Evolutionary conservation across 1,140 invertebrate species (phyloP).

Genomic region (Phthorimaea operculella): DNA sequence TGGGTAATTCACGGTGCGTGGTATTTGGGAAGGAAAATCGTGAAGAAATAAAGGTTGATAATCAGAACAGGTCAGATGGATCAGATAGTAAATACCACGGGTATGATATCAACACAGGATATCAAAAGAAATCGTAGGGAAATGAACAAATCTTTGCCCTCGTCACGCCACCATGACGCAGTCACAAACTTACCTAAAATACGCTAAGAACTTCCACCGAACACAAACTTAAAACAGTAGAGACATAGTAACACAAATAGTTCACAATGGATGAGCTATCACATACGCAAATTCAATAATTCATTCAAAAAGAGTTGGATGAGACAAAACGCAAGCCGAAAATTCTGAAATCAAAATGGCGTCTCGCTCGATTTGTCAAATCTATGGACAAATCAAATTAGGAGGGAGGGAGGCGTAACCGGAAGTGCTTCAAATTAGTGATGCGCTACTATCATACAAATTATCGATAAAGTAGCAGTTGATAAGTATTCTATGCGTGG

Average conservation of each 20-base stretch:
- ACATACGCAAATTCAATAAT: conserved; percentile 13
- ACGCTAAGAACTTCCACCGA: conserved; percentile 9
- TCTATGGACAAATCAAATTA: background rate
- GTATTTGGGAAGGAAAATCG: no score
- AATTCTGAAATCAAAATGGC: conserved; percentile 14
- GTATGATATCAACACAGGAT: no score
- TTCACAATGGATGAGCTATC: conserved; percentile 17
- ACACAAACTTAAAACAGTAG: conserved; percentile 5
- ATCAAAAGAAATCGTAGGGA: no score
- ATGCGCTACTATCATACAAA: no score
- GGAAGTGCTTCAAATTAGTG: no score
- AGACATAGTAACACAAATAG: conserved; percentile 15
- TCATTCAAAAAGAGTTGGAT: background rate
- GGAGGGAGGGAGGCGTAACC: background rate
- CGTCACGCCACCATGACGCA: background rate
- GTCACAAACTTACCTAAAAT: conserved; percentile 20
- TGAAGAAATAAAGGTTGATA: no score
- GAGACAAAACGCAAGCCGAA: background rate
- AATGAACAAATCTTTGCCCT: no score
- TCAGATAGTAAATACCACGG: no score
- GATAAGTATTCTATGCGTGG: no score
- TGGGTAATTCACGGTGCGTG: no score
- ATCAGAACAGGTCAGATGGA: no score
- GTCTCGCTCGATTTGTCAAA: conserved; percentile 1
- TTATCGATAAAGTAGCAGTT: no score